Evolutionary conservation across 1,140 invertebrate species (phyloP).

Genomic region (Cephus cinctus): DNA sequence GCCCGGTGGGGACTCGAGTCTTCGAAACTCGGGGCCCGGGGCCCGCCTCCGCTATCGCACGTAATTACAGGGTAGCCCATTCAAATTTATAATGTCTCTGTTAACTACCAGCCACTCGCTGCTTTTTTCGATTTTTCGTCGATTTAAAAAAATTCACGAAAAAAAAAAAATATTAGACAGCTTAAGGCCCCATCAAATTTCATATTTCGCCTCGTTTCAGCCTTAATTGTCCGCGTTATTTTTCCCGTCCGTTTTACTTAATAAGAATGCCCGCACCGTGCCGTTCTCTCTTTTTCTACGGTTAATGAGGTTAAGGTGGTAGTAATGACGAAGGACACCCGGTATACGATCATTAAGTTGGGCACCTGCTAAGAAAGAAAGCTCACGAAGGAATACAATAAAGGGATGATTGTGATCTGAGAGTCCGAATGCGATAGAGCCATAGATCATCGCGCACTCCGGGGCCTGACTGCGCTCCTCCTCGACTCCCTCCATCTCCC

Average conservation of each 20-base stretch:
- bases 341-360: conserved; percentile 25
- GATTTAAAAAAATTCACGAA: too few species aligned
- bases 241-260: too few species aligned
- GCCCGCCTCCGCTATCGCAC: conserved; percentile 23
- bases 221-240: too few species aligned
- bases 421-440: conserved; percentile 44
- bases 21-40: not conserved
- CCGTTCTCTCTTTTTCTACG: too few species aligned
- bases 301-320: not conserved
- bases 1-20: not conserved
- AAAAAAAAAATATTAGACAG: too few species aligned
- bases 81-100: conserved; percentile 37
- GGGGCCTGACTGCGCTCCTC: conserved; percentile 17
- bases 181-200: too few species aligned
- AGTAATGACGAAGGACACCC: conserved; percentile 21
- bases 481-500: too few species aligned
- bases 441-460: conserved; percentile 41
- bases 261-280: too few species aligned
- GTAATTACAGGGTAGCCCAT: conserved; percentile 31
- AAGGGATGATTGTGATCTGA: conserved; percentile 45
- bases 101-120: conserved; percentile 32
- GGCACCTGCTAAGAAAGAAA: conserved; percentile 36
- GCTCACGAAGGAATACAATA: conserved; percentile 38
- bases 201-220: too few species aligned
- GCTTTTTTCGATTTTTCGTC: conserved; percentile 16